phyloP scores from a whole-genome alignment of 2,113 vertebrate species.

The Varanus salvator region DNA sequence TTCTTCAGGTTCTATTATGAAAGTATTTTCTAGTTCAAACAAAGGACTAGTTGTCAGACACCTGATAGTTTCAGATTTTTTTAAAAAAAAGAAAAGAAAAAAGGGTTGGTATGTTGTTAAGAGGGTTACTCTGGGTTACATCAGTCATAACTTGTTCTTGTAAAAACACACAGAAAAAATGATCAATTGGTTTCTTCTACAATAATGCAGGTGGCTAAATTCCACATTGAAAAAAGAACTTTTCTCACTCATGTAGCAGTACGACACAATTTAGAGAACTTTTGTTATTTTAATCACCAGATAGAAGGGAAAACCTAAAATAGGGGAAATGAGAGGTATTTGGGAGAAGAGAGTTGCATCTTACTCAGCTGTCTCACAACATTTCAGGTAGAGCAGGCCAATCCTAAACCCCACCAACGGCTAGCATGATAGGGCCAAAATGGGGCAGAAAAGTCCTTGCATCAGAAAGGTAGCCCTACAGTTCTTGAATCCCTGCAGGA shows the following conservation, averaged over 20 bases:
- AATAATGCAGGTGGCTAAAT: constrained; percentile 61
- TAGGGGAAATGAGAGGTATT: background rate
- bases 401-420: background rate
- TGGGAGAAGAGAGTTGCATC: background rate
- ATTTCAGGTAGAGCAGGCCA: background rate
- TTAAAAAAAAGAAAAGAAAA: constrained; percentile 47
- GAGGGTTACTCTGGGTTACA: constrained; percentile 70
- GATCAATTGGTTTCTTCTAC: constrained; percentile 73
- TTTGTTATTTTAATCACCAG: background rate
- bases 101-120: constrained; percentile 63
- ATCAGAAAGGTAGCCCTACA: background rate
- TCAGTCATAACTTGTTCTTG: constrained; percentile 80
- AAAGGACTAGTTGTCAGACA: constrained; percentile 62
- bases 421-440: too few relatives aligned
- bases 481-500: background rate
- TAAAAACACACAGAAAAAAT: constrained; percentile 72
- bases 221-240: background rate
- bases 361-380: background rate
- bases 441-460: background rate
- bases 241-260: background rate
- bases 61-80: constrained; percentile 55
- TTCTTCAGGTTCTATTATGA: constrained; percentile 57
- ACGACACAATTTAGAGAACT: background rate
- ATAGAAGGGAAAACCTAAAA: background rate
- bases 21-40: constrained; percentile 69